Evolutionary conservation across 1,140 invertebrate genomes (phyloP).

Genomic region (Diplogasteroides magnus): DNA sequence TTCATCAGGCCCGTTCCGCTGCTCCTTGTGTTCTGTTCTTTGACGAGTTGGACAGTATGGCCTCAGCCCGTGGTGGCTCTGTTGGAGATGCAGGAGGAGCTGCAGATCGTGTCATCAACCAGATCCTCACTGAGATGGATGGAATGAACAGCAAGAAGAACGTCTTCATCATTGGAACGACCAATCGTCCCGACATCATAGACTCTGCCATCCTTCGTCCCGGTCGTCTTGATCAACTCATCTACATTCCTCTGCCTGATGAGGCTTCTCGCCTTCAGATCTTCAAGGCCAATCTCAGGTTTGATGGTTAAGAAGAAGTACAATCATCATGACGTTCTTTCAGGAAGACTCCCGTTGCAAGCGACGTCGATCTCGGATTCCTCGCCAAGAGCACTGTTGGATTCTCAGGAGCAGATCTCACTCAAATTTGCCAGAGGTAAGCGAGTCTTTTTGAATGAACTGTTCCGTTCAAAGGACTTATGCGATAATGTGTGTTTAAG

Average conservation of each 20-base stretch:
- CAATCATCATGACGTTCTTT: too few species aligned
- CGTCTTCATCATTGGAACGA: constrained; percentile 77
- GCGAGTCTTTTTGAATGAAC: not conserved
- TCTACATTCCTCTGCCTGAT: constrained; percentile 97
- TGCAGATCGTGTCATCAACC: constrained; percentile 97
- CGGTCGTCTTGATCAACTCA: constrained; percentile 92
- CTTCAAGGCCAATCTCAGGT: constrained; percentile 63
- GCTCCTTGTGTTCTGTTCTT: constrained; percentile 99
- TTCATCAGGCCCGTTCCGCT: constrained; percentile 93
- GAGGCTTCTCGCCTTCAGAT: constrained; percentile 92
- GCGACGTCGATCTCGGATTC: constrained; percentile 87
- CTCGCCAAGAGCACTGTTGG: constrained; percentile 91
- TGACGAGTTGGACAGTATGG: constrained; percentile 98
- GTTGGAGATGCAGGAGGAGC: constrained; percentile 65
- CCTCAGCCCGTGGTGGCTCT: constrained; percentile 68
- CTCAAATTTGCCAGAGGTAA: constrained; percentile 85
- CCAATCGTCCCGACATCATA: constrained; percentile 76
- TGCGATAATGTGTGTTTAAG: constrained; percentile 10
- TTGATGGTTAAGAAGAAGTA: too few species aligned
- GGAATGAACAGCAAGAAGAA: constrained; percentile 98
- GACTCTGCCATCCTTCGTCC: constrained; percentile 95
- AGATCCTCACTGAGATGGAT: constrained; percentile 99
- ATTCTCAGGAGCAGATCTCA: constrained; percentile 96
- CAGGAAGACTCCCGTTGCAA: constrained; percentile 49
- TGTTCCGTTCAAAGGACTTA: not conserved